Evolutionary conservation across 1,140 invertebrate genomes (phyloP).

Genomic region (Neocloeon triangulifer): DNA sequence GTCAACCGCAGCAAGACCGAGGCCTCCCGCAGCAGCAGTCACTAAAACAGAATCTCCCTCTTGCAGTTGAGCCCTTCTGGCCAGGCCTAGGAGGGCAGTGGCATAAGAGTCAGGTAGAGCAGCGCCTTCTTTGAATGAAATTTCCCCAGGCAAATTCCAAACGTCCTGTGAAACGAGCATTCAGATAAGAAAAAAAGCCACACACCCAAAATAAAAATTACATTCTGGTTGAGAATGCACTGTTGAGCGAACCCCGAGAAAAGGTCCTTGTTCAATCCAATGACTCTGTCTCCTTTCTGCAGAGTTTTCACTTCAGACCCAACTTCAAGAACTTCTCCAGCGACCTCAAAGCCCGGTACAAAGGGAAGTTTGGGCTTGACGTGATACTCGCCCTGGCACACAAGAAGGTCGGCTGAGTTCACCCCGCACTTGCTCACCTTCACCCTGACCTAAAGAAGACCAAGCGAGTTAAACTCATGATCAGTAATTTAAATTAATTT

Average conservation of each 20-base stretch:
- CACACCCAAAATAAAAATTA: conserved; percentile 11
- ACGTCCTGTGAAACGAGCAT: conserved; percentile 24
- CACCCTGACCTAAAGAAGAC: conserved; percentile 24
- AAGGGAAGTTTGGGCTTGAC: conserved; percentile 21
- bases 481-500: background rate
- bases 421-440: conserved; percentile 29
- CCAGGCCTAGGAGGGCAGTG: conserved; percentile 29
- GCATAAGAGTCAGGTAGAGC: conserved; percentile 29
- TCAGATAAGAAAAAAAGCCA: conserved; percentile 7
- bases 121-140: conserved; percentile 22
- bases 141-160: conserved; percentile 23
- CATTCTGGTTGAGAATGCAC: conserved; percentile 21
- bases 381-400: conserved; percentile 23
- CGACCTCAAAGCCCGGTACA: conserved; percentile 29
- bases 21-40: conserved; percentile 30
- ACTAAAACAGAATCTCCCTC: conserved; percentile 27
- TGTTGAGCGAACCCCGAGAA: conserved; percentile 28
- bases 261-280: conserved; percentile 25
- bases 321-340: conserved; percentile 22
- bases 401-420: conserved; percentile 29
- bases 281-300: conserved; percentile 22
- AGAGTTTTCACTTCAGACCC: conserved; percentile 15
- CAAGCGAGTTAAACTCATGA: conserved; percentile 6
- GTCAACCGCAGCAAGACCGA: conserved; percentile 34
- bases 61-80: conserved; percentile 23